Percentiles rank a stretch among this genome's conserved stretches.
phyloP scores from a whole-genome alignment of 2,797 vertebrate species.

The Malacoctenus gilli region DNA sequence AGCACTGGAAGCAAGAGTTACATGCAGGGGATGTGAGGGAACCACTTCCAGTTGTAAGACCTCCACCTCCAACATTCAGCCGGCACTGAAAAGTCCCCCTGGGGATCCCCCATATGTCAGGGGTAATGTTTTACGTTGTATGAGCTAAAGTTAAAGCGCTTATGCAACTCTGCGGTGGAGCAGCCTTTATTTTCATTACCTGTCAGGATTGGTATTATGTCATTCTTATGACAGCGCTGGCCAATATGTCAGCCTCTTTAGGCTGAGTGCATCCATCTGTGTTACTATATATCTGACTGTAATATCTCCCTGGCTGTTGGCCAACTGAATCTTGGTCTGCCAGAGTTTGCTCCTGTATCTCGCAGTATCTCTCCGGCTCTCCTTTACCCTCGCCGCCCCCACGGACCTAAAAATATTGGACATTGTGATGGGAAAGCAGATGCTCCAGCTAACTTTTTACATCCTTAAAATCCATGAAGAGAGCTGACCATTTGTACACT shows the following conservation, averaged over 20 bases:
- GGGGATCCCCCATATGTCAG: constrained; percentile 67
- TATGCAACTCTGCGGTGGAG: constrained; percentile 71
- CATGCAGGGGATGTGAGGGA: constrained; percentile 31
- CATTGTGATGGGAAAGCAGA: constrained; percentile 52
- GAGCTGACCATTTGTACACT: constrained; percentile 56
- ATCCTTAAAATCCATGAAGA: constrained; percentile 63
- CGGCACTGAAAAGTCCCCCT: constrained; percentile 49
- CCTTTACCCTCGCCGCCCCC: constrained; percentile 46
- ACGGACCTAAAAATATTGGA: constrained; percentile 66
- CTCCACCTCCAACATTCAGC: constrained; percentile 57
- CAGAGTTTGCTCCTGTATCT: constrained; percentile 64
- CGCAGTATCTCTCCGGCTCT: constrained; percentile 51
- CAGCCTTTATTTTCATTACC: constrained; percentile 80
- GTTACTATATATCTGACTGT: constrained; percentile 79
- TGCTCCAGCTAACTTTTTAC: constrained; percentile 55
- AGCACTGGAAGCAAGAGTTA: constrained; percentile 48
- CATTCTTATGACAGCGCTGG: constrained; percentile 78
- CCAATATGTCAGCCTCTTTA: constrained; percentile 81
- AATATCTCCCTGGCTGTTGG: constrained; percentile 73
- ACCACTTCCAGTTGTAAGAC: constrained; percentile 49
- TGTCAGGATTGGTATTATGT: constrained; percentile 78
- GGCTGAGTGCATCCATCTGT: constrained; percentile 82
- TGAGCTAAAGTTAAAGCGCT: constrained; percentile 70
- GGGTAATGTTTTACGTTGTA: constrained; percentile 64
- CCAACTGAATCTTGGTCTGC: constrained; percentile 69